Percentiles rank a stretch among this genome's conserved stretches.
Evolutionary conservation across 1,140 invertebrate species (phyloP).

Genomic region (Nilaparvata lugens): DNA sequence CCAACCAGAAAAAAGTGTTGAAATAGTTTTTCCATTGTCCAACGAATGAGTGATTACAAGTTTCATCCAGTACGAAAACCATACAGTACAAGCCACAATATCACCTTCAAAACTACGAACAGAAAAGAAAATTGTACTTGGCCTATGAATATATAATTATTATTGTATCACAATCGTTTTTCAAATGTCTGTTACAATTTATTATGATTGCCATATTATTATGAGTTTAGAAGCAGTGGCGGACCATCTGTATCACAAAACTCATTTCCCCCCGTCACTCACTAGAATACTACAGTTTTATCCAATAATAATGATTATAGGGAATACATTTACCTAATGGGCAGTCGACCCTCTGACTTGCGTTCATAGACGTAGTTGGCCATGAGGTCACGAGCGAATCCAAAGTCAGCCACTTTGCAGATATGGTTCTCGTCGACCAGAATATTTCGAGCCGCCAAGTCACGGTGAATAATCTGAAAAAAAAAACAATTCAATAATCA

Average conservation of each 20-base stretch:
- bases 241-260: not conserved
- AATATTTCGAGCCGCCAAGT: conserved; percentile 84
- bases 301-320: not conserved
- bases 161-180: too few relatives aligned
- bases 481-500: conserved; percentile 4
- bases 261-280: not conserved
- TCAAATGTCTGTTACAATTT: too few relatives aligned
- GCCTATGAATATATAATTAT: too few relatives aligned
- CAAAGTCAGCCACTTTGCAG: conserved; percentile 92
- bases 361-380: conserved; percentile 80
- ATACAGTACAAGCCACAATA: too few relatives aligned
- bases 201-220: too few relatives aligned
- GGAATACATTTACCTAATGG: conserved; percentile 39
- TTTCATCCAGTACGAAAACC: too few relatives aligned
- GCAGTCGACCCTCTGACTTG: conserved; percentile 72
- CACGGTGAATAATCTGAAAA: conserved; percentile 77
- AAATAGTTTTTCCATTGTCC: too few relatives aligned
- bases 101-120: too few relatives aligned
- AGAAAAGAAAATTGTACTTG: too few relatives aligned
- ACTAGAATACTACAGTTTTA: not conserved
- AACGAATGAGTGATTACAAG: too few relatives aligned
- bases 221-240: too few relatives aligned
- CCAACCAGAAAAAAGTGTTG: too few relatives aligned
- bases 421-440: conserved; percentile 76
- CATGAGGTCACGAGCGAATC: conserved; percentile 77